Base-by-base conservation (phyloP, 2,113 vertebrate species). In the Taurulus bubalis region DNA sequence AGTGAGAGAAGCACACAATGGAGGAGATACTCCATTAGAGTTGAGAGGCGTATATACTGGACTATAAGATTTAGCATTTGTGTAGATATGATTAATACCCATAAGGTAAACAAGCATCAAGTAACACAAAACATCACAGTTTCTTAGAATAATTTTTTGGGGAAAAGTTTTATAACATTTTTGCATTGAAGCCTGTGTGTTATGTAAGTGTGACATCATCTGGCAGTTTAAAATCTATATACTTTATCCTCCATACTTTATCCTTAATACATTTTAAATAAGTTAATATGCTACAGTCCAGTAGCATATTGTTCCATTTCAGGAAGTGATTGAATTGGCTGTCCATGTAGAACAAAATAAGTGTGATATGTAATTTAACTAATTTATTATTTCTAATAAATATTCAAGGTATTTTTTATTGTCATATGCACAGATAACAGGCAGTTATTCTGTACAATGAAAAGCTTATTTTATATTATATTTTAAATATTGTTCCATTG, bases 221-320 rank as follows among this genome's bases (percentile, higher is more conserved):
- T 47, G 40, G 71, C 16, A 42, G 30, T 36, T 53, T 32, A 8
- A 71, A 71, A 80, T 65, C 53, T 80, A 22, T 62, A 53, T 45
- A 36, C 2, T 71, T 77, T 68, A 81, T 81, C 78, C n/a, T n/a
- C n/a, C n/a, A 53, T 45, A 36, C 2, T 71, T 77, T 68, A 81
- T 81, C 78, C n/a, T n/a, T n/a, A n/a, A n/a, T n/a, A n/a, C n/a
- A n/a, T n/a, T n/a, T n/a, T n/a, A n/a, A n/a, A n/a, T n/a, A 42
- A 6, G 32, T 32, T 10, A n/a, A 18, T 51, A 11, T 24, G 32
- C 22, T n/a, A 8, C 72, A 55, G 60, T 55, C 11, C 38, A 10
- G 14, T 18, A 10, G 11, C 20, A n/a, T 16, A 56, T 11, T 36
- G 18, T 58, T 22, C 2, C 22, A 34, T 64, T n/a, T 56, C 28